Evolutionary conservation across 1,140 invertebrate genomes (phyloP), one percentile per base, ranked within the genome.

Genomic region (Eufriesea mexicana): DNA sequence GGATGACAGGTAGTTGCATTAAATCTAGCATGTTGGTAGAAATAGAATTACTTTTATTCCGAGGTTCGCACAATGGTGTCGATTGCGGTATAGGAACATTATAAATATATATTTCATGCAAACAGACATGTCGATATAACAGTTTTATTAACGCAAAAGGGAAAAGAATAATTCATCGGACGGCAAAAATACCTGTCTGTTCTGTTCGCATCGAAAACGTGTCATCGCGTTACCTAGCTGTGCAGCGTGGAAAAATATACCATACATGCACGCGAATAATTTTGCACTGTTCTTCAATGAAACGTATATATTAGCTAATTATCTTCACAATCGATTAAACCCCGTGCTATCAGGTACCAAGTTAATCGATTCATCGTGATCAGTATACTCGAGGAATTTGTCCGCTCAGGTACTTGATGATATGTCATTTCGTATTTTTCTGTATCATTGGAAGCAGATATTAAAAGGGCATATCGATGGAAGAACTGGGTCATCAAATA

Each of bases 1-100:
- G 10, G 35, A 35, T 61, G 28, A 51, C 68, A 54, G 55, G 66
- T 61, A 35, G 16, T 49, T 49, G 12, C 5, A 62, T 23, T 16
- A 80, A 61, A 54, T 64, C 61, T 28, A 23, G 16, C 14, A 47
- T 47, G 64, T 47, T 51, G n/a, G 18, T 75, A 81, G 59, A 81
- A 81, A 81, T n/a, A 42, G 6, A 51, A 62, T 80, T 42, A 55
- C 35, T 25, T 49, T 81, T 81, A 81, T 81, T 81, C 25, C 61
- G 49, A 35, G n/a, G 28, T 47, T 47, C 9, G 47, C 51, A 80
- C n/a, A 80, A 80, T 64, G 23, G 8, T 49, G 5, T 25, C 35
- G 18, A 70, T 28, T 45, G 5, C 2, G 10, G 25, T n/a, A 18
- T 25, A 28, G 61, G 45, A 71, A 79, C 16, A 62, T 51, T 72